Evolutionary conservation across 2,888 invertebrate genomes (phyloP).

Genomic region (Campoplex capitator): DNA sequence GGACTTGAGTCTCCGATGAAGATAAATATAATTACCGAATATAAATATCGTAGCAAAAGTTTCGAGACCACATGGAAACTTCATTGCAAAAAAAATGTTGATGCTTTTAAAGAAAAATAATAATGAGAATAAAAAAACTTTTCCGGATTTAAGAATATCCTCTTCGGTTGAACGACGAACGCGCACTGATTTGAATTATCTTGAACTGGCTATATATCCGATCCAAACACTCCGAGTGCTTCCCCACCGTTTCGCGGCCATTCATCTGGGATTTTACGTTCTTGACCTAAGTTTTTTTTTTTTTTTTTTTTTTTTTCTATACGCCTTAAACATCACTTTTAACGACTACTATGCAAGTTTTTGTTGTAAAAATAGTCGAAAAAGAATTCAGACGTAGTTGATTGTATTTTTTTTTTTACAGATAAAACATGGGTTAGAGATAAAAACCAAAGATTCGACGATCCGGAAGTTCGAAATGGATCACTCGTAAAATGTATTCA

Average conservation of each 20-base stretch:
- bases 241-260: conserved; percentile 2
- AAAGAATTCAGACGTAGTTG: neutral
- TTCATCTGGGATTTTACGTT: conserved; percentile 46
- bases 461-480: neutral
- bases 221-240: conserved; percentile 16
- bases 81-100: conserved; percentile 38
- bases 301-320: neutral
- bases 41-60: conserved; percentile 33
- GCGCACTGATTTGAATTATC: conserved; percentile 40
- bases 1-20: neutral
- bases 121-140: neutral
- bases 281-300: conserved; percentile 1
- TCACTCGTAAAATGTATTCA: conserved; percentile 34
- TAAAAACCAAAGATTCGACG: neutral
- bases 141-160: conserved; percentile 11
- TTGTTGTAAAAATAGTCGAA: neutral
- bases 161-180: conserved; percentile 35
- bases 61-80: neutral
- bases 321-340: neutral
- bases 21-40: conserved; percentile 41
- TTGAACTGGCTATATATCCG: conserved; percentile 33
- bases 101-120: neutral
- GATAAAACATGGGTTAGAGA: neutral
- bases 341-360: neutral
- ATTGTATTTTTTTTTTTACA: conserved; percentile 26